Percentiles rank a stretch among this genome's conserved stretches.
Conservation (phyloP, 2,797 vertebrate species). For the Megaceryle alcyon region DNA sequence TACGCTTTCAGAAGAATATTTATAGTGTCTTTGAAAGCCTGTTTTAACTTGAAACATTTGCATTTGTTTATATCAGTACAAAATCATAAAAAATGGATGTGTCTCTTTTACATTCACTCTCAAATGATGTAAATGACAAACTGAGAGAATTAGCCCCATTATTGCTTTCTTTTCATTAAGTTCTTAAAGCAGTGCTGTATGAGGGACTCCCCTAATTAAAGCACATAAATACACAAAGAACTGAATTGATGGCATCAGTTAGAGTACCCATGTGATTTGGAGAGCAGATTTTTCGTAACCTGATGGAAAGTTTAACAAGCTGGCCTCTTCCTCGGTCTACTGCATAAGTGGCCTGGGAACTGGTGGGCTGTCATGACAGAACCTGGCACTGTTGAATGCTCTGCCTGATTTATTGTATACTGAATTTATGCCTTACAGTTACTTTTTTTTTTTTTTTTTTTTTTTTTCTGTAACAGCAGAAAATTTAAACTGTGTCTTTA, state of each 20-base stretch:
- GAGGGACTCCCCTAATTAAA: neutral
- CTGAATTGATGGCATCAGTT: neutral
- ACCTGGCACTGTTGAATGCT: neutral
- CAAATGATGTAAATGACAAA: neutral
- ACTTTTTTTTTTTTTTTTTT: no score
- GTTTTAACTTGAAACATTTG: neutral
- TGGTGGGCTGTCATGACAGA: neutral
- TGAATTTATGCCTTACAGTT: neutral
- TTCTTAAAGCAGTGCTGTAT: neutral
- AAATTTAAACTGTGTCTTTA: constrained; percentile 24
- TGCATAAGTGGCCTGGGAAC: neutral
- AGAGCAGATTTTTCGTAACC: neutral
- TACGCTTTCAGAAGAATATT: neutral
- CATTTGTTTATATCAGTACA: neutral
- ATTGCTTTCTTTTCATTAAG: neutral
- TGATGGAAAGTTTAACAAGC: constrained; percentile 7
- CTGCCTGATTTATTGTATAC: neutral
- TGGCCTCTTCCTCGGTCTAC: neutral
- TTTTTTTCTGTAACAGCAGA: neutral
- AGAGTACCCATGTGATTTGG: neutral
- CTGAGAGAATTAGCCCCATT: neutral
- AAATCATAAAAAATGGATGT: neutral
- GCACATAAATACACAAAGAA: neutral
- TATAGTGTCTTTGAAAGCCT: neutral
- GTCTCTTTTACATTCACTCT: neutral